phyloP scores from a whole-genome alignment of 2,113 vertebrate species.

The Dicaeum eximium region DNA sequence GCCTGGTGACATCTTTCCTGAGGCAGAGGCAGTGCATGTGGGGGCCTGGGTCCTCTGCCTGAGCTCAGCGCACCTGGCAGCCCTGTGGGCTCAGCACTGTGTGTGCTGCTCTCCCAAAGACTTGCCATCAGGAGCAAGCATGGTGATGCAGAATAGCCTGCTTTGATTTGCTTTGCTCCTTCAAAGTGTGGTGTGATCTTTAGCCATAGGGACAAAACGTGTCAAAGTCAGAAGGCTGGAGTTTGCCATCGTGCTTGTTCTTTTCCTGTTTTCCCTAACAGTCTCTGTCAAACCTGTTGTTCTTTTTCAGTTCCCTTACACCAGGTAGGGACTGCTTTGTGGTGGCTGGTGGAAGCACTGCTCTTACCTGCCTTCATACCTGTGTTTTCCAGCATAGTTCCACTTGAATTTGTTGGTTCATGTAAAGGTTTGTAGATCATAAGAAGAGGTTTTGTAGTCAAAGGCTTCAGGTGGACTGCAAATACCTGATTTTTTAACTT shows the following conservation, averaged over 20 bases:
- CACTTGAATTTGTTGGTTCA: background rate
- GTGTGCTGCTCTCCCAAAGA: fast-evolving
- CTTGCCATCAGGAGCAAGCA: fast-evolving
- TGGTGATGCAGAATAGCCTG: background rate
- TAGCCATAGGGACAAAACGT: background rate
- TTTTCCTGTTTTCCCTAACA: background rate
- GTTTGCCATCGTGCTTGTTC: fast-evolving
- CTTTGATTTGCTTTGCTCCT: background rate
- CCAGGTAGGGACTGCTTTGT: background rate
- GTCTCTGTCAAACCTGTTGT: background rate
- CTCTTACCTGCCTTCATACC: background rate
- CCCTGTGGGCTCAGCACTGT: fast-evolving
- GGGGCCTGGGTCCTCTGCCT: background rate
- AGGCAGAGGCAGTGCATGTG: background rate
- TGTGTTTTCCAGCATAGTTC: background rate
- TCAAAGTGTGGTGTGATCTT: background rate
- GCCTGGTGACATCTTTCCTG: background rate
- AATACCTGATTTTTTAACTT: background rate
- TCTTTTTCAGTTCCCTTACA: background rate
- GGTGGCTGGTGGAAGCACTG: background rate
- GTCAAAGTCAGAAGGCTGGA: background rate
- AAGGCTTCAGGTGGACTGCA: background rate
- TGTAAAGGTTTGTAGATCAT: background rate
- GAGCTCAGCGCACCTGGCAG: background rate
- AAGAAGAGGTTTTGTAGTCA: background rate